Evolutionary conservation across 1,140 invertebrate species (phyloP).

Genomic region (Pseudomyrmex sp.): DNA sequence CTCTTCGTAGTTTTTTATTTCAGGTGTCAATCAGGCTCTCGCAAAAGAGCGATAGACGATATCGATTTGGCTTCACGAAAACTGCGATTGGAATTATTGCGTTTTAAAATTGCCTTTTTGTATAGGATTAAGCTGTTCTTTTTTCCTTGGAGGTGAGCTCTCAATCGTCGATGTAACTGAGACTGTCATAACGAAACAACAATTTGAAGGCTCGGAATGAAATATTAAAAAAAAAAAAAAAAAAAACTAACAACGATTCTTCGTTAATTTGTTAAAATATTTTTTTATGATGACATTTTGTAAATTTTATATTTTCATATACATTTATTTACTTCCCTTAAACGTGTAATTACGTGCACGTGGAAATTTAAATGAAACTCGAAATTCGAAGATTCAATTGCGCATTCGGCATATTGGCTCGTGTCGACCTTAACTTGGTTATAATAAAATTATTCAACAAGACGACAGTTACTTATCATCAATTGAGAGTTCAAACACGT

Average conservation of each 20-base stretch:
- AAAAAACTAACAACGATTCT: no score
- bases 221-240: no score
- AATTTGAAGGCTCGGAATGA: no score
- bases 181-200: not conserved
- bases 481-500: not conserved
- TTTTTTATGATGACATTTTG: no score
- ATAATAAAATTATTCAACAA: not conserved
- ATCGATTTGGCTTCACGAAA: conserved; percentile 45
- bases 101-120: conserved; percentile 51
- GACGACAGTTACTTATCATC: not conserved
- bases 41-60: conserved; percentile 1
- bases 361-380: no score
- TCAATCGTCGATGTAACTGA: not conserved
- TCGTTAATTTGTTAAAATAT: no score
- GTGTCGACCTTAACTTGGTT: no score
- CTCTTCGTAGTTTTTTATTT: conserved; percentile 15
- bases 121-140: conserved; percentile 22
- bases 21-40: conserved; percentile 11
- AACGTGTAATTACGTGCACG: no score
- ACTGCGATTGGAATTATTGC: conserved; percentile 36
- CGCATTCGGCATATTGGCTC: no score
- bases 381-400: no score
- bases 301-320: no score
- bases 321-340: no score
- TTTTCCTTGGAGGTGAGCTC: not conserved